Percentiles rank a stretch among this genome's conserved stretches.
These are phyloP conservation scores for Pycnomerus fuliginosus DNA, from an alignment of 2,888 invertebrate genomes.

Conservation along the genomic window DNA sequence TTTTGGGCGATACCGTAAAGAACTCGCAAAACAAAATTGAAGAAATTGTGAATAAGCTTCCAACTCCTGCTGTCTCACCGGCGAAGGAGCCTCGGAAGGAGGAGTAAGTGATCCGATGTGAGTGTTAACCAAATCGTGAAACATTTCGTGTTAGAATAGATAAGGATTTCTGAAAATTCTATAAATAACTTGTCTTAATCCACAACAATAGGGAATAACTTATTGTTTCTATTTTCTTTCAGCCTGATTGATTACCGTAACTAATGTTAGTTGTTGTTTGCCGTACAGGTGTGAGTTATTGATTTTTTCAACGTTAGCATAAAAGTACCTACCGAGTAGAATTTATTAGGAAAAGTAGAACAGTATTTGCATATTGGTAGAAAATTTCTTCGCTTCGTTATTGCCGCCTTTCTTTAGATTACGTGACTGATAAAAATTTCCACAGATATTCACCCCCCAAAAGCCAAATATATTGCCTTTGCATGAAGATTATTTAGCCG, in stretches of 20 bases:
- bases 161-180: too few species aligned
- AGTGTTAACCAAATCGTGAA: conserved; percentile 35
- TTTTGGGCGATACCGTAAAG: conserved; percentile 38
- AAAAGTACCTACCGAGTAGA: too few species aligned
- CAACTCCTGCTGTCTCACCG: conserved; percentile 31
- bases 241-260: too few species aligned
- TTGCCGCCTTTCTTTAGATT: conserved; percentile 15
- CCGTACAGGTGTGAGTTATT: too few species aligned
- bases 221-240: too few species aligned
- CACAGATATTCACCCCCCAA: conserved; percentile 11
- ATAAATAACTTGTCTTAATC: too few species aligned
- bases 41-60: conserved; percentile 34
- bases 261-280: too few species aligned
- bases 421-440: conserved; percentile 21
- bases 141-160: conserved; percentile 9
- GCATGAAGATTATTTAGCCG: neutral
- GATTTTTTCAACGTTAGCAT: too few species aligned
- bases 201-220: too few species aligned
- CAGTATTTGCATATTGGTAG: conserved; percentile 21
- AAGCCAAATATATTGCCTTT: neutral
- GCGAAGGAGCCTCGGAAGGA: conserved; percentile 41
- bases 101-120: conserved; percentile 49
- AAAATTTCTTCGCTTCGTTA: conserved; percentile 17
- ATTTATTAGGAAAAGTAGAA: conserved; percentile 22
- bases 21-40: conserved; percentile 35